Percentiles rank a stretch among this genome's conserved stretches.
Evolutionary conservation across 2,888 invertebrate genomes (phyloP).

Genomic region (Pheosia tremula): DNA sequence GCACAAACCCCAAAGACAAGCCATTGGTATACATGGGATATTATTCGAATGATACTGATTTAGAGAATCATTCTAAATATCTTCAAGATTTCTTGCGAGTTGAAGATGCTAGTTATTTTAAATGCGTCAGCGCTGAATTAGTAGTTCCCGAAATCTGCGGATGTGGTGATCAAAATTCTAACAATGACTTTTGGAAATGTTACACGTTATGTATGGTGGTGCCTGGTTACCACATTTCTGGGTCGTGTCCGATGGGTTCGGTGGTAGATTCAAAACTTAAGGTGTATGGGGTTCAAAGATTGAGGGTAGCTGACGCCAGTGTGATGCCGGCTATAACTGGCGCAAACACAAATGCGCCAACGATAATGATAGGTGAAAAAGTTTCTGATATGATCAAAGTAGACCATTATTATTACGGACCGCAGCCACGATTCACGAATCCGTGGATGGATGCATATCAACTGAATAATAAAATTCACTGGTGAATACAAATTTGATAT

Average conservation of each 20-base stretch:
- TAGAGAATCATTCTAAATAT: constrained; percentile 62
- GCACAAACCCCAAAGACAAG: constrained; percentile 76
- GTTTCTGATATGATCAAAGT: constrained; percentile 33
- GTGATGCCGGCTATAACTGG: constrained; percentile 88
- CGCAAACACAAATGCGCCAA: constrained; percentile 89
- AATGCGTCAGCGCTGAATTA: constrained; percentile 48
- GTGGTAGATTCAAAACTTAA: constrained; percentile 87
- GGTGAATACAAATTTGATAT: no score
- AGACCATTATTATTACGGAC: constrained; percentile 12
- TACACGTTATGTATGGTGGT: constrained; percentile 85
- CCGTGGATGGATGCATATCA: neutral
- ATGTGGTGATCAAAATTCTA: constrained; percentile 33
- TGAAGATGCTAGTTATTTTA: constrained; percentile 64
- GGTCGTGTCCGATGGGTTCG: constrained; percentile 90
- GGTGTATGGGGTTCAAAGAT: constrained; percentile 85
- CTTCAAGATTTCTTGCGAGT: constrained; percentile 57
- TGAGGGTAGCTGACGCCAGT: constrained; percentile 89
- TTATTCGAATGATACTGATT: constrained; percentile 78
- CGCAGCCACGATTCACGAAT: no score
- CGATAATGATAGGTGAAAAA: constrained; percentile 91
- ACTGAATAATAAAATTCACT: no score
- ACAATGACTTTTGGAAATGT: constrained; percentile 88
- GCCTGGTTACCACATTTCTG: constrained; percentile 88
- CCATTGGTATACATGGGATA: constrained; percentile 86
- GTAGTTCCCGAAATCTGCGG: constrained; percentile 34